Evolutionary conservation across 2,888 invertebrate genomes (phyloP), one percentile per base, ranked within the genome.

Genomic region (Calameuta pallipes): DNA sequence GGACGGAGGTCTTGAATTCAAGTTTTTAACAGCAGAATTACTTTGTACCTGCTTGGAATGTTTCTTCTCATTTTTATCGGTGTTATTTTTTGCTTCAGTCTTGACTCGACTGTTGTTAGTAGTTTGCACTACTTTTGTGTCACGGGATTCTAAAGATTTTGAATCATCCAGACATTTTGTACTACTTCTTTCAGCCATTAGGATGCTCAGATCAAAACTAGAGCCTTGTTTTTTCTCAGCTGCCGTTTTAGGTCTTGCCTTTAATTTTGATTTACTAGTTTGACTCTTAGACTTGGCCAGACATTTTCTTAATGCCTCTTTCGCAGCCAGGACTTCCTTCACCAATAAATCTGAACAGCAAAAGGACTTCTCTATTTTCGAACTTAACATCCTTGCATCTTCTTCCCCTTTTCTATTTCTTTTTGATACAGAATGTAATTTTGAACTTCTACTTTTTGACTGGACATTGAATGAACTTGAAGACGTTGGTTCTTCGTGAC

Each of bases 281-380:
- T 82, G 80, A 31, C 56, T 76, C 69, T 81, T 80, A 70, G 84
- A 85, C 76, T 80, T 88, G 12, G 82, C 83, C 15, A 90, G 84
- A 77, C 88, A 91, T 70, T 87, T 88, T 77, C 87, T 90, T 30
- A 91, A 81, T 13, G 89, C 88, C 73, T 91, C 91, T 74, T 91
- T 91, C 9, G 91, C 91, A 30, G 91, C 90, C 33, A 91, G 77
- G 11, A 91, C 90, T 81, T 91, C 90, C 77, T 90, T 90, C 69
- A 89, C 87, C 70, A 91, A 81, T 13, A 85, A 83, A 78, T 91
- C 91, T 23, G 88, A 87, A 56, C 85, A 87, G 41, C 87, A 89
- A 69, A 82, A 76, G 23, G 78, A 75, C 79, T 82, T 78, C 56
- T 81, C 37, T 41, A 76, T 34, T 23, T 73, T 41, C 13, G 75